A percentile compares a stretch with the other conserved stretches of the same genome.
Conservation (phyloP, 2,797 vertebrate genomes). For the Triplophysa bombifrons region DNA sequence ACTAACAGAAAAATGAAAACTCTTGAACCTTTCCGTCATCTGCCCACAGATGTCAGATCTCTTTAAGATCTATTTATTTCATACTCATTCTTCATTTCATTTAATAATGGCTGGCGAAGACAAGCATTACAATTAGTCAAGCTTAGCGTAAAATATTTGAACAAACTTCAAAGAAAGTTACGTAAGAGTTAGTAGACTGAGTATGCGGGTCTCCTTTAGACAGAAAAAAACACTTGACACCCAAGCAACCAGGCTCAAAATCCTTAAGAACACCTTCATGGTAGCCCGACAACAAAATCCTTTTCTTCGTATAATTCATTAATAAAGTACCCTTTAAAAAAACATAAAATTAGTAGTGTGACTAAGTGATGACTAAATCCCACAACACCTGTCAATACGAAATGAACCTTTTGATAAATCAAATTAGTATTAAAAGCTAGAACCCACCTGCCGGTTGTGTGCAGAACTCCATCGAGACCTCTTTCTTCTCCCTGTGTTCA, state of each 20-base stretch:
- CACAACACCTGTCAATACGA: background rate
- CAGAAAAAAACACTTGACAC: background rate
- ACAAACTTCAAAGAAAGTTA: no score
- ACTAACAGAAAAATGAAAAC: background rate
- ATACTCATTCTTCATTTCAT: background rate
- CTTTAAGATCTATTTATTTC: no score
- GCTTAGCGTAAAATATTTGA: no score
- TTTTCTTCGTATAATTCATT: background rate
- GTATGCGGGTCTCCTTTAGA: no score
- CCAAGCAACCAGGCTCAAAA: background rate
- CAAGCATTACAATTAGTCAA: background rate
- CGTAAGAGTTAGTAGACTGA: no score
- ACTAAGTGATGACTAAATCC: background rate
- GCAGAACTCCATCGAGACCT: conserved; percentile 93
- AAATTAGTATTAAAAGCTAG: background rate
- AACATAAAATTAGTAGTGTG: background rate
- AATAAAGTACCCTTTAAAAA: background rate
- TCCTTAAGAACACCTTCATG: background rate
- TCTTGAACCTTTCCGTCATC: background rate
- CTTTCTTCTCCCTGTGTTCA: conserved; percentile 92
- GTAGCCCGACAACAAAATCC: background rate
- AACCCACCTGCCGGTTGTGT: conserved; percentile 91
- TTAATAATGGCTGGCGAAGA: background rate
- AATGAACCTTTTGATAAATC: background rate
- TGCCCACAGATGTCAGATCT: background rate